These are phyloP conservation scores for Lottia scabra DNA, from an alignment of 2,888 invertebrate genomes.

Conservation along the genomic window DNA sequence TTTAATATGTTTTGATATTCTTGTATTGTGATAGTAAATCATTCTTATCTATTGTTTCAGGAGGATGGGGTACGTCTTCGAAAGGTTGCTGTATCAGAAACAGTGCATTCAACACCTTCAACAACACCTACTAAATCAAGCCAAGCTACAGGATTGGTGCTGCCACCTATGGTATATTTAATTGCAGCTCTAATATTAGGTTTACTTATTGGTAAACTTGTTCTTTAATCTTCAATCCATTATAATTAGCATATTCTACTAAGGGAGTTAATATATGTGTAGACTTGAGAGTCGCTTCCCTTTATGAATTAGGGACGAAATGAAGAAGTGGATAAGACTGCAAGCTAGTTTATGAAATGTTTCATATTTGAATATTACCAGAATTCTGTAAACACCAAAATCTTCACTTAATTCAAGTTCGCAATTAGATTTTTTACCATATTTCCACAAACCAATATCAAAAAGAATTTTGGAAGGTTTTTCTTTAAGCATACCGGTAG, in stretches of 20 bases:
- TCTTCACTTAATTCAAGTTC: too few relatives aligned
- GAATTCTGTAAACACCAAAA: too few relatives aligned
- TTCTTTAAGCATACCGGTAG: too few relatives aligned
- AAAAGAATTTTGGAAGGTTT: too few relatives aligned
- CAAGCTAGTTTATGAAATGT: too few relatives aligned
- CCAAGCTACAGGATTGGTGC: slow-evolving; percentile 32
- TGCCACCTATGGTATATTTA: slow-evolving; percentile 50
- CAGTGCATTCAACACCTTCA: slow-evolving; percentile 51
- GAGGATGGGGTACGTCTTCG: slow-evolving; percentile 62
- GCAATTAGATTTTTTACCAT: too few relatives aligned
- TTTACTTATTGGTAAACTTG: slow-evolving; percentile 54
- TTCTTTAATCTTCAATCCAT: slow-evolving; percentile 41
- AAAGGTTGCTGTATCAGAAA: slow-evolving; percentile 64
- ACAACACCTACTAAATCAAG: slow-evolving; percentile 73
- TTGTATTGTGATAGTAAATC: too few relatives aligned
- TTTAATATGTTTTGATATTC: too few relatives aligned
- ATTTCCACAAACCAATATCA: too few relatives aligned
- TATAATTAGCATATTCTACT: neutral
- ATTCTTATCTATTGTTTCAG: slow-evolving; percentile 38
- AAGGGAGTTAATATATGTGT: neutral
- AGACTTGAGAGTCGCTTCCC: neutral
- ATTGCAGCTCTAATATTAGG: slow-evolving; percentile 54
- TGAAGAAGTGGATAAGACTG: too few relatives aligned
- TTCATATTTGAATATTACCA: too few relatives aligned
- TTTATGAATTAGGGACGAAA: neutral